Evolutionary conservation across 2,888 invertebrate species (phyloP).

Genomic region (Eremobia ochroleuca): DNA sequence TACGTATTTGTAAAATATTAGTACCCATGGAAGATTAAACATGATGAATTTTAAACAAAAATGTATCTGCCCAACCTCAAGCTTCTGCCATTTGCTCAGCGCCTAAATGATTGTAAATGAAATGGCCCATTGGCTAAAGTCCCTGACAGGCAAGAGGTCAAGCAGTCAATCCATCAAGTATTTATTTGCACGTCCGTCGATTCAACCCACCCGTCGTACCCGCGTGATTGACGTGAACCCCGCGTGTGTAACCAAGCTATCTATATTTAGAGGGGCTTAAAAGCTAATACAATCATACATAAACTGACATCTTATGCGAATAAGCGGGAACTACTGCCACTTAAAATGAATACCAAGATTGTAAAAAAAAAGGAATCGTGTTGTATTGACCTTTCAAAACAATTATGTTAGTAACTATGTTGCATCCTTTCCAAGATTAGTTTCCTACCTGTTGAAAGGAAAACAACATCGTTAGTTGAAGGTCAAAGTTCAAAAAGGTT

Average conservation of each 20-base stretch:
- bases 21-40: not conserved
- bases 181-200: slow-evolving; percentile 7
- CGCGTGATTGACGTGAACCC: slow-evolving; percentile 14
- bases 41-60: not conserved
- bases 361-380: not conserved
- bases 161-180: slow-evolving; percentile 19
- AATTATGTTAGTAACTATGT: slow-evolving; percentile 15
- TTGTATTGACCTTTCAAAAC: slow-evolving; percentile 3
- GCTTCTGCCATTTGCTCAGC: not conserved
- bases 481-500: slow-evolving; percentile 13
- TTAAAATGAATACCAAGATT: not conserved
- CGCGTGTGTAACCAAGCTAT: not conserved
- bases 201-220: not conserved
- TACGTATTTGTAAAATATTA: no score
- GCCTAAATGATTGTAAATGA: not conserved
- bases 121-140: no score
- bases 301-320: not conserved
- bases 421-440: not conserved
- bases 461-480: slow-evolving; percentile 19
- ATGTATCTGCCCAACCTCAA: no score
- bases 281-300: not conserved
- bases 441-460: not conserved
- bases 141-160: not conserved
- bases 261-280: not conserved
- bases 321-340: not conserved